Base-by-base conservation (phyloP, 30 jellyfish, hydroid and myxozoan species). In the Turritopsis dohrnii region DNA sequence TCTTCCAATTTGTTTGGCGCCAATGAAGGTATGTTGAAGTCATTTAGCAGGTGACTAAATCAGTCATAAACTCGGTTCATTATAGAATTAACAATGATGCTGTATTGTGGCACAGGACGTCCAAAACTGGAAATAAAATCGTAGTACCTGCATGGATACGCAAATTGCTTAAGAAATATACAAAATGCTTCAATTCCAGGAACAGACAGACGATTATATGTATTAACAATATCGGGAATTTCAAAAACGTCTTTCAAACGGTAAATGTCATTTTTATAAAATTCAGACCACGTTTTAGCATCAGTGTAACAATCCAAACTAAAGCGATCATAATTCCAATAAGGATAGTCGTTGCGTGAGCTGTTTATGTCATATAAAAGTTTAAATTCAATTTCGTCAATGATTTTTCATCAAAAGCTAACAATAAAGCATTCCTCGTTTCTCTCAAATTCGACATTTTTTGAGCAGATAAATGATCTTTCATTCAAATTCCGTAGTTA, bases 71-170 rank as follows among this genome's bases (percentile, higher is more conserved):
- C 77, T 79, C 16, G 27, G 17, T 79, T 54, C 86, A 79, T 54
- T 7, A 79, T 53, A 16, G 8, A n/a, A 28, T 79, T 79, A 0
- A 81, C 27, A 79, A 79, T 0, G 16, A 79, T 79, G 76, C 86
- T 79, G 21, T 79, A 0, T 23, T 79, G 81, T 16, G 77, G 77
- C 13, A 69, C 77, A 8, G 75, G n/a, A 19, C 89, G 4, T 19
- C 96, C 96, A 88, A 83, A 83, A 21, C 92, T 26, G 30, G 92
- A 86, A n/a, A 88, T 74, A 18, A 88, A 41, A 29, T 83, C 90
- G 75, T 83, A 79, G 71, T 81, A 87, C 26, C 88, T 71, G 74
- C 90, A 87, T 9, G 90, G 90, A 81, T 87, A 87, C 21, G 96
- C 87, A 86, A 87, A 75, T 74, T 87, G 69, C 54, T 69, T 74